Base-by-base conservation (phyloP, 2,888 invertebrate genomes). In the Exocentrus adspersus region DNA sequence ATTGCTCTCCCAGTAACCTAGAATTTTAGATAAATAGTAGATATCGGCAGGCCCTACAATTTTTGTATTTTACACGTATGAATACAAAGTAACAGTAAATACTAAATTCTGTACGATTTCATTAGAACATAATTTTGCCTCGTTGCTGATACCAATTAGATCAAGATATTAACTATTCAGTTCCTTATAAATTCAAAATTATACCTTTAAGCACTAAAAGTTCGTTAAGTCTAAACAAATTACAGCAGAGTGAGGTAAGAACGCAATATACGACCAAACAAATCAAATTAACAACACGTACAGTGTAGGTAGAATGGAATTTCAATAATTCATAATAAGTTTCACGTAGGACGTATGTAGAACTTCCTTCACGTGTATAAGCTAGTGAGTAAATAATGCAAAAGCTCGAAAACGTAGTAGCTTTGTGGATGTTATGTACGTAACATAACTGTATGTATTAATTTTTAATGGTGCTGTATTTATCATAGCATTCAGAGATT, bases 241-340 rank as follows among this genome's bases (percentile, higher is more conserved):
- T 48, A 28, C 28, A 9, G 1, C 16, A 1, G 48, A 48, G 28
- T 16, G 14, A 48, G 28, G 17, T 16, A 28, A 14, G 24, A 16
- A 14, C 2, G 9, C 28, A 14, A 50, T 46, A 64, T 65, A 61
- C 52, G 58, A 56, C 48, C 0, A 61, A 52, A 61, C 58, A 54
- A 65, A 65, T 65, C 65, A 65, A 53, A 43, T 64, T 61, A 61
- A 58, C 65, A 65, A 58, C 64, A 65, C 58, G 43, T 46, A 52
- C 37, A 60, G 52, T 53, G 32, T 53, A 48, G 57, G 53, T 53
- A 60, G 57, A 52, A 52, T 48, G 61, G 46, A 54, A 21, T 58
- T 61, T 65, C 65, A 61, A 65, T 65, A 61, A 65, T 65, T 61
- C 65, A 65, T 46, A 60, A 61, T 61, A 58, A 61, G 53, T 61